Base-by-base conservation (phyloP, 2,888 invertebrate genomes). In the Fragum sueziense region DNA sequence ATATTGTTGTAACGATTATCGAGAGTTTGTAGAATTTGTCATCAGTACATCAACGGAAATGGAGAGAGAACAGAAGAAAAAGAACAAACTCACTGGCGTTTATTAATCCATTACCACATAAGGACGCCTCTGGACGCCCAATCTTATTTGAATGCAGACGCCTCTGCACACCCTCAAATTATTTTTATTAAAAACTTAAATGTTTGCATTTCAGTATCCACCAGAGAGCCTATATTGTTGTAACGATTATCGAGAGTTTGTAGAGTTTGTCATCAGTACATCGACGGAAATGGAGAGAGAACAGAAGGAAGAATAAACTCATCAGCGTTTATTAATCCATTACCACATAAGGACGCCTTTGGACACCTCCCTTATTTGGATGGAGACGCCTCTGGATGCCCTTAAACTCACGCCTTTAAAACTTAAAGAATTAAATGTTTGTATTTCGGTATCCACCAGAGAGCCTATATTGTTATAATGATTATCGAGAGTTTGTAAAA, bases 221-320 rank as follows among this genome's bases (percentile, higher is more conserved):
- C 91, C 92, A n/a, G 90, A 91, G 29, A 83, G 88, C 71, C 79
- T 93, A 25, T 93, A 90, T 80, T 93, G 93, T 79, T 93, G 93
- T 85, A 89, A 89, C 59, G 89, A 91, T 0, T 93, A 92, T 74
- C 81, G 90, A 9, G 90, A 93, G 62, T 92, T 92, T 84, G 90
- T 93, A 0, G 88, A 92, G 73, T 90, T 88, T 83, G 89, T 91
- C 20, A 81, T 90, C 33, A 86, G 79, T 20, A 88, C 88, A 20
- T 88, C 88, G 17, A 69, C 70, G 67, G 80, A 85, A 14, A 78
- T 89, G 78, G 90, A 89, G 29, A 86, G 88, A 51, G 88, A 89
- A 65, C 81, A 85, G n/a, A 76, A 74, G 37, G 82, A 87, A 85
- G 70, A 84, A 79, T n/a, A 86, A 86, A 70, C 74, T 87, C 76